A percentile compares a stretch with the other conserved stretches of the same genome.
Evolutionary conservation across 2,113 vertebrate genomes (phyloP).

Genomic region (Riparia riparia): DNA sequence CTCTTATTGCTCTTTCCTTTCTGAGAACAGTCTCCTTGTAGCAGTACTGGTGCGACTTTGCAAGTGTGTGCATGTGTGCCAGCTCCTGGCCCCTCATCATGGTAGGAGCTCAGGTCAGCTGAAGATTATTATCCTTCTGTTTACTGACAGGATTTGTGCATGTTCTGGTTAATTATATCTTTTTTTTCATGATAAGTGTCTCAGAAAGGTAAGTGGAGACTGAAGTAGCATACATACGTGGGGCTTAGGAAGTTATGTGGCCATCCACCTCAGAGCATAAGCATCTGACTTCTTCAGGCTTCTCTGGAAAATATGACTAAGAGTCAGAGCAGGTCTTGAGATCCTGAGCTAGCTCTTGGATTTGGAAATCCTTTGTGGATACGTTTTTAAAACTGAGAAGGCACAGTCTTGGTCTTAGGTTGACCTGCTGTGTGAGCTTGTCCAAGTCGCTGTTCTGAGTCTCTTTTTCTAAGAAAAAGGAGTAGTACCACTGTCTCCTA

Average conservation of each 20-base stretch:
- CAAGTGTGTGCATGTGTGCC: background rate
- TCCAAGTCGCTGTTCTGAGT: background rate
- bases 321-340: background rate
- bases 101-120: background rate
- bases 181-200: background rate
- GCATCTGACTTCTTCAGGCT: background rate
- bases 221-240: rapidly evolving
- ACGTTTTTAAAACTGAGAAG: background rate
- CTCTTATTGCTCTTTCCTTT: background rate
- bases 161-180: background rate
- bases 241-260: background rate
- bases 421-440: background rate
- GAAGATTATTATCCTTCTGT: background rate
- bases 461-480: background rate
- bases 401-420: background rate
- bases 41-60: background rate
- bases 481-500: background rate
- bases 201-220: background rate
- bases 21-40: background rate
- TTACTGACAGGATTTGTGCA: background rate
- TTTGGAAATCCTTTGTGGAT: background rate
- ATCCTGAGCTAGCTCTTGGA: background rate
- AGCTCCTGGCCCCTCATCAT: background rate
- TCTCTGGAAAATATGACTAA: background rate
- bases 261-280: background rate